These are phyloP conservation scores for Encarsia formosa DNA, from an alignment of 2,888 invertebrate species.

Conservation along the genomic window DNA sequence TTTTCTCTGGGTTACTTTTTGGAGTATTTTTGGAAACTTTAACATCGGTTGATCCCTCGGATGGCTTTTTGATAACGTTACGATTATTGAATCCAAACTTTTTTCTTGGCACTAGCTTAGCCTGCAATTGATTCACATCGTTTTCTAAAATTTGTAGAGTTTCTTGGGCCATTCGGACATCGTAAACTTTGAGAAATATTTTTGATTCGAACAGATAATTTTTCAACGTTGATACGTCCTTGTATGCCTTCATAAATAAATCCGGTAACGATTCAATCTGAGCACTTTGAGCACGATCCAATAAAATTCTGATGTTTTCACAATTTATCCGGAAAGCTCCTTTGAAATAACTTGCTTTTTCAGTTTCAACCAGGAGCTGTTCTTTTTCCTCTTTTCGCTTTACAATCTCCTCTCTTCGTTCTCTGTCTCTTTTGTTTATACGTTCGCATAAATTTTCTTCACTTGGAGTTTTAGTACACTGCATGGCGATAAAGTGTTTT, in stretches of 20 bases:
- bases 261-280: constrained; percentile 56
- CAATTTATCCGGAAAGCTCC: constrained; percentile 65
- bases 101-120: constrained; percentile 73
- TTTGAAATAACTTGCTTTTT: constrained; percentile 69
- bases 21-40: constrained; percentile 50
- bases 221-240: constrained; percentile 71
- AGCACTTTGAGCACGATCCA: constrained; percentile 52
- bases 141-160: constrained; percentile 67
- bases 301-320: constrained; percentile 61
- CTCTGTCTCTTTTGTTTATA: constrained; percentile 58
- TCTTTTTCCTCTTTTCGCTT: constrained; percentile 63
- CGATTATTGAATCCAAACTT: constrained; percentile 79
- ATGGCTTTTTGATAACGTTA: constrained; percentile 57
- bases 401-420: constrained; percentile 63
- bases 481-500: too few species aligned
- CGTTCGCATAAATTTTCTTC: constrained; percentile 51
- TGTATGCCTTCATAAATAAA: constrained; percentile 67
- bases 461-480: constrained; percentile 22
- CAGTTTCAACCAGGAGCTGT: constrained; percentile 60
- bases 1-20: constrained; percentile 48
- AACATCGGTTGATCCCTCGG: constrained; percentile 49
- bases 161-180: constrained; percentile 74
- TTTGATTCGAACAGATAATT: constrained; percentile 76
- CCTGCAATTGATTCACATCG: constrained; percentile 69
- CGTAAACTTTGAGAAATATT: constrained; percentile 75